phyloP scores from a whole-genome alignment of 92 coral and sea anemone genomes.

The Epizoanthus illoricatus region DNA sequence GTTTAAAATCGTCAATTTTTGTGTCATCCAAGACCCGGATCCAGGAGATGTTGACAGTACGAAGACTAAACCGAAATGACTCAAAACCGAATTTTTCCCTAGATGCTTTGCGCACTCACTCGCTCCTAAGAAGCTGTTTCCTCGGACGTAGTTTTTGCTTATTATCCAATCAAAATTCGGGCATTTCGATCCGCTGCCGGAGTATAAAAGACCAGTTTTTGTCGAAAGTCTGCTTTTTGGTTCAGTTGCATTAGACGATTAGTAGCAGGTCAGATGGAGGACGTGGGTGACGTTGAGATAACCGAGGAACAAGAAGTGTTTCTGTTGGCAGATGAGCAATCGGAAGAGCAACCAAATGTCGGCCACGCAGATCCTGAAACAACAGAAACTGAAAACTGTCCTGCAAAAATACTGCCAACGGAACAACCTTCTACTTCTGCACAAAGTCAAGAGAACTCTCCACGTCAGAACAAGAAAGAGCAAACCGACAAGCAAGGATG shows the following conservation, averaged over 20 bases:
- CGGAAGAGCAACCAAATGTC: constrained; percentile 14
- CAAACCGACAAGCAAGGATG: constrained; percentile 7
- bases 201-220: neutral
- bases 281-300: constrained; percentile 3
- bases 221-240: neutral
- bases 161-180: constrained; percentile 2
- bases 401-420: neutral
- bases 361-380: constrained; percentile 20
- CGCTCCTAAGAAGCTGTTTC: constrained; percentile 9
- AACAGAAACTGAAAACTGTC: constrained; percentile 5
- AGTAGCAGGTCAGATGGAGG: too few relatives aligned
- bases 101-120: too few relatives aligned
- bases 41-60: too few relatives aligned
- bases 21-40: too few relatives aligned
- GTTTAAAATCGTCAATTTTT: too few relatives aligned
- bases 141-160: constrained; percentile 7
- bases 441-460: constrained; percentile 2
- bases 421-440: neutral
- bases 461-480: too few relatives aligned
- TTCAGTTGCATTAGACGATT: neutral
- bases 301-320: constrained; percentile 10
- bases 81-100: too few relatives aligned
- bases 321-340: constrained; percentile 13
- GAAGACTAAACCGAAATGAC: too few relatives aligned
- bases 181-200: neutral